phyloP scores from a whole-genome alignment of 2,797 vertebrate species.

The Esox lucius region DNA sequence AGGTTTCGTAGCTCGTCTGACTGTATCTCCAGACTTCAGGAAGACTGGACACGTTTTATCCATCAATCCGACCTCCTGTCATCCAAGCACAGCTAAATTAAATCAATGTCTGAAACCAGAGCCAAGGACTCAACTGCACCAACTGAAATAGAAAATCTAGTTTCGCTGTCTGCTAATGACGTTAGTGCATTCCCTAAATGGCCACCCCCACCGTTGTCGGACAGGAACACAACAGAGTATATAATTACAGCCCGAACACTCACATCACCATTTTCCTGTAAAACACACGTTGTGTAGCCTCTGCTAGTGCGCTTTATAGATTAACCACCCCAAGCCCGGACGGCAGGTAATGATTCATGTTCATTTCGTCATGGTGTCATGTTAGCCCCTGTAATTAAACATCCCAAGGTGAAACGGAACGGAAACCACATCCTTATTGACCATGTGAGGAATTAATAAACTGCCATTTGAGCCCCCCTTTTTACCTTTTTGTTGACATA shows the following conservation, averaged over 20 bases:
- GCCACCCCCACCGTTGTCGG: slow-evolving; percentile 64
- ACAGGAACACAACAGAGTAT: slow-evolving; percentile 74
- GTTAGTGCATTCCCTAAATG: slow-evolving; percentile 81
- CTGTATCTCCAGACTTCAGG: slow-evolving; percentile 72
- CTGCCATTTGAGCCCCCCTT: slow-evolving; percentile 67
- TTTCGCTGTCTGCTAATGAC: slow-evolving; percentile 80
- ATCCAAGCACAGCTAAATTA: slow-evolving; percentile 78
- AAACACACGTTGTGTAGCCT: slow-evolving; percentile 54
- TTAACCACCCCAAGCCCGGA: slow-evolving; percentile 47
- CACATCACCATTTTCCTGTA: slow-evolving; percentile 78
- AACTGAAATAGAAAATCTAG: slow-evolving; percentile 86
- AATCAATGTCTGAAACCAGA: slow-evolving; percentile 88
- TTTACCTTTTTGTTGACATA: slow-evolving; percentile 63
- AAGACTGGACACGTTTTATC: slow-evolving; percentile 72
- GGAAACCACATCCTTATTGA: slow-evolving; percentile 76
- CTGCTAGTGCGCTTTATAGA: slow-evolving; percentile 67
- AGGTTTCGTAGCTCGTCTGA: slow-evolving; percentile 52
- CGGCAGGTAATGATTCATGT: slow-evolving; percentile 71
- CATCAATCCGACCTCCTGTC: slow-evolving; percentile 77
- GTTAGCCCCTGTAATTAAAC: slow-evolving; percentile 77
- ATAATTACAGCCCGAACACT: slow-evolving; percentile 76
- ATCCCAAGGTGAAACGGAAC: slow-evolving; percentile 73
- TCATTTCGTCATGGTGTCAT: slow-evolving; percentile 65
- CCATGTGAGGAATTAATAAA: slow-evolving; percentile 75
- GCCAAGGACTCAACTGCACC: slow-evolving; percentile 76